Base-by-base conservation (phyloP, 1,140 invertebrate species). In the Dinoponera quadriceps region DNA sequence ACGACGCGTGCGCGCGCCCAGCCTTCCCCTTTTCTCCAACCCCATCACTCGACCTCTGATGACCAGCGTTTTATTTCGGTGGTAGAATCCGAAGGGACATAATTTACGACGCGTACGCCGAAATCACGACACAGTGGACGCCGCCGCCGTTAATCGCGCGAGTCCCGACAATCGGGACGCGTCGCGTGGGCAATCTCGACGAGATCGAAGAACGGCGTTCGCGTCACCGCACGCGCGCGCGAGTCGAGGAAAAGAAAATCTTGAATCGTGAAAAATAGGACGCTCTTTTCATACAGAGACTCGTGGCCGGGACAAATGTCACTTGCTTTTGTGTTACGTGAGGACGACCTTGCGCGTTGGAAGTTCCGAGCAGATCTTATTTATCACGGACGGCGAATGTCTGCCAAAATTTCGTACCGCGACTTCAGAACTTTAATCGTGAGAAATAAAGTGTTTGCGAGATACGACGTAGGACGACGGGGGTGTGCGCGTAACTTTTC, bases 61-160 rank as follows among this genome's bases (percentile, higher is more conserved):
- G 25, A 38, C 59, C 66, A 60, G n/a, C 62, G 27, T 85, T 87
- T 84, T 66, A 81, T 78, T 77, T 77, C 77, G 48, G 71, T 88
- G 63, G 65, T 55, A 59, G 69, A 82, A 77, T 62, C 87, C 74
- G 84, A 83, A 84, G 78, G 51, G 73, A 84, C 83, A 87, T 89
- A 85, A 86, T 89, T 89, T 89, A 87, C 82, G 68, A 83, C 51
- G 65, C 59, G 77, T 69, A 48, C n/a, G 59, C 55, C 55, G 69
- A 84, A 88, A 88, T 87, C 71, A 59, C 82, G 86, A 88, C 72
- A 60, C 63, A 69, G 44, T 82, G 55, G 69, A 48, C n/a, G 59
- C 29, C 65, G 25, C n/a, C 22, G 14, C 25, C 55, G 29, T 49
- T 74, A 87, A 81, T 87, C 86, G 77, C 74, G 82, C 69, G 83